Percentiles rank a stretch among this genome's conserved stretches.
Conservation (phyloP, 1,140 invertebrate genomes). For the Trissolcus basalis region DNA sequence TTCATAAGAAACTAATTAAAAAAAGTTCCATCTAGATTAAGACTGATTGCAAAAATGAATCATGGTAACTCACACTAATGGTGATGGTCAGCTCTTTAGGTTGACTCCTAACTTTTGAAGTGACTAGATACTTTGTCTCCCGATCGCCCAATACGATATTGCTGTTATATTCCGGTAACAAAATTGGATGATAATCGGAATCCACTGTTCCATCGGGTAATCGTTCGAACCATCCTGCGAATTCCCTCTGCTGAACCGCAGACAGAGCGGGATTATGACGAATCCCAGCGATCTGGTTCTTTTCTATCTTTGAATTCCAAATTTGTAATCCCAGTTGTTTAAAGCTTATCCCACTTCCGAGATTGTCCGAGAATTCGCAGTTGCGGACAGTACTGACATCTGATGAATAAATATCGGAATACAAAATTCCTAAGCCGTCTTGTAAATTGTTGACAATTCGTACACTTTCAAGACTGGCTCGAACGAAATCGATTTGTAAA, state of each 20-base stretch:
- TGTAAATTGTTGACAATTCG: slow-evolving; percentile 88
- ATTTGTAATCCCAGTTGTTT: slow-evolving; percentile 91
- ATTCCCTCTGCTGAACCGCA: slow-evolving; percentile 89
- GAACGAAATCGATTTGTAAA: slow-evolving; percentile 96
- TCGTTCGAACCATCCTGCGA: slow-evolving; percentile 92
- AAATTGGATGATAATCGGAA: slow-evolving; percentile 82
- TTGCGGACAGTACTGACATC: slow-evolving; percentile 92
- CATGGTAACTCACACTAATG: slow-evolving; percentile 66
- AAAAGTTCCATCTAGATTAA: slow-evolving; percentile 6
- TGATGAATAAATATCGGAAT: slow-evolving; percentile 91
- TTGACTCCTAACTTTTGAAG: slow-evolving; percentile 79
- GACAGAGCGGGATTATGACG: slow-evolving; percentile 93
- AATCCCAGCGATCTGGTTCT: slow-evolving; percentile 92
- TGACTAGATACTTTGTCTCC: slow-evolving; percentile 87
- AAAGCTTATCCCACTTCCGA: slow-evolving; percentile 91
- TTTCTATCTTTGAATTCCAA: slow-evolving; percentile 84
- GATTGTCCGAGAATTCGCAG: slow-evolving; percentile 91
- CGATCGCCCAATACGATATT: slow-evolving; percentile 83
- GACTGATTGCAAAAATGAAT: not conserved
- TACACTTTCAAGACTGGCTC: slow-evolving; percentile 91
- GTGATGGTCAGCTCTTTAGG: slow-evolving; percentile 76
- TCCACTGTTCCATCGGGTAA: slow-evolving; percentile 80
- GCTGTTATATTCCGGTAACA: slow-evolving; percentile 79
- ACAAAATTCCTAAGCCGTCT: slow-evolving; percentile 91
- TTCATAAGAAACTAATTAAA: slow-evolving; percentile 65